Base-by-base conservation (phyloP, 2,797 vertebrate genomes). In the Sebastes melanostomus region DNA sequence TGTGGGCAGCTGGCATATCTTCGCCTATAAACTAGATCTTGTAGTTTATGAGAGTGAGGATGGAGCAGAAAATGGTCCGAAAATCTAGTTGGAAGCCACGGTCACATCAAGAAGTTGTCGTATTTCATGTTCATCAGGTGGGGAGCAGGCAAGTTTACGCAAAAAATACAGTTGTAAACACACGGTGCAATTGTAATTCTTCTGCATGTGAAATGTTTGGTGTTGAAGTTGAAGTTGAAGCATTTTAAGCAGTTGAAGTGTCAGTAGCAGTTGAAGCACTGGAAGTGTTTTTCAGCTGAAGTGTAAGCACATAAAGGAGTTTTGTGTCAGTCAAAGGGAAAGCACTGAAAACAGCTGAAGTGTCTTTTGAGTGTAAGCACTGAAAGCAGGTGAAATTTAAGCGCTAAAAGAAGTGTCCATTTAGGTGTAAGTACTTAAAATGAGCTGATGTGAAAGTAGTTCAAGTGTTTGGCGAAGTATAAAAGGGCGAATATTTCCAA, bases 1-100 rank as follows among this genome's bases (percentile, higher is more conserved):
- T 68, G 58, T 80, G 72, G 70, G 75, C 42, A 66, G 62, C 22
- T 20, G 32, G 29, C 36, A 58, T 71, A 50, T 34, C 72, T 66
- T 24, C 36, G 54, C 54, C 38, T 75, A 0, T 32, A 66, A 61
- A 74, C 20, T 70, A n/a, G 8, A 77, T 73, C 6, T 32, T 58
- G 2, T n/a, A 30, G 34, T 66, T 60, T 66, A 62, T 61, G 8
- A 67, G 20, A 74, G n/a, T 8, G 58, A 65, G 20, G 30, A 27
- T 20, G 25, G 42, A 59, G 58, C 34, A 29, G 55, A 38, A 67
- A 50, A 42, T 52, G 29, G 4, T 61, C 46, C 16, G 56, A 38
- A 69, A 34, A 67, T 24, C n/a, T n/a, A 14, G 27, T 18, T 46
- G 18, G 20, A 55, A n/a, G 11, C 10, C 14, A 27, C 3, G 9